Conservation (phyloP, 2,888 invertebrate species). For the Orchesella flavescens region DNA sequence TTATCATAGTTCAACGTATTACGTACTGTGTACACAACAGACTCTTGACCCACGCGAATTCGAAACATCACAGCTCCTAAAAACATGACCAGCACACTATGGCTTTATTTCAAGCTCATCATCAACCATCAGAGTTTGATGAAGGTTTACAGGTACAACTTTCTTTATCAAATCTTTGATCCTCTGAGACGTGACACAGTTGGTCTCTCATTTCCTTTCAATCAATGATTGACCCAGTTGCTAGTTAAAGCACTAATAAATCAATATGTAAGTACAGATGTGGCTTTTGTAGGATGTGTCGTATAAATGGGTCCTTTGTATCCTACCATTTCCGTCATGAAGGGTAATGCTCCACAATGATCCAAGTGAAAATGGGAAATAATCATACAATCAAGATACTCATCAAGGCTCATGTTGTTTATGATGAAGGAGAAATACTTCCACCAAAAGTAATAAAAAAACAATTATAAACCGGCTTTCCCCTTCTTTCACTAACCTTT, state of each 20-base stretch:
- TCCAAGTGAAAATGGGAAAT: too few relatives aligned
- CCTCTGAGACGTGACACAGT: conserved; percentile 99
- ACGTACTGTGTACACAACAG: too few relatives aligned
- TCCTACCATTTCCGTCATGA: conserved; percentile 97
- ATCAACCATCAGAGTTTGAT: conserved; percentile 98
- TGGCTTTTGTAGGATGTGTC: conserved; percentile 99
- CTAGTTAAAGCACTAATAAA: too few relatives aligned
- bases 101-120: conserved; percentile 97
- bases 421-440: conserved; percentile 96
- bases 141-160: conserved; percentile 97
- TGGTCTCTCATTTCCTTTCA: conserved; percentile 91
- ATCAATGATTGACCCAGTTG: too few relatives aligned
- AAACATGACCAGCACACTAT: conserved; percentile 98
- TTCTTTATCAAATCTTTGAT: conserved; percentile 99
- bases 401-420: conserved; percentile 85
- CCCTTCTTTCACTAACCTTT: too few relatives aligned
- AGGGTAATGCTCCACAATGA: too few relatives aligned
- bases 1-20: too few relatives aligned
- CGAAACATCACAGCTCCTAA: conserved; percentile 99
- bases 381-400: conserved; percentile 96
- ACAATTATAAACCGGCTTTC: too few relatives aligned
- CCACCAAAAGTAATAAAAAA: conserved; percentile 76
- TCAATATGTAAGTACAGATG: too few relatives aligned
- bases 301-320: conserved; percentile 99
- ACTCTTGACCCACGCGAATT: conserved; percentile 95